These are phyloP conservation scores for Oligia strigilis DNA, from an alignment of 2,888 invertebrate species.

Conservation along the genomic window DNA sequence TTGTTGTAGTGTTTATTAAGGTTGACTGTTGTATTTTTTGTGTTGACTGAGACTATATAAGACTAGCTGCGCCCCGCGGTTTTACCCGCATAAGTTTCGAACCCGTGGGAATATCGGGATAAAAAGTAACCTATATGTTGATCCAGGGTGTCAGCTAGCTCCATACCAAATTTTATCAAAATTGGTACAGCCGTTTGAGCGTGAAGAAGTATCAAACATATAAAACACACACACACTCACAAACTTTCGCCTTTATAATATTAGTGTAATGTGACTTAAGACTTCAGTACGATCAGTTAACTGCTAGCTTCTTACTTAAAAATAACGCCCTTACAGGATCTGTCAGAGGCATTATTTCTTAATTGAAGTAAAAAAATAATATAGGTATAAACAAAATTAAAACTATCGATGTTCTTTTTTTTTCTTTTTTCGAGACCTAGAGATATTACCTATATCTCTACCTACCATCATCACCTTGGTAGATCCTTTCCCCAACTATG, in stretches of 20 bases:
- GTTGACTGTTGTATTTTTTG: neutral
- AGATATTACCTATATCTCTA: neutral
- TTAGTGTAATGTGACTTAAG: neutral
- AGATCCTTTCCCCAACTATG: neutral
- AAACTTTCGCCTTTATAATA: too few species aligned
- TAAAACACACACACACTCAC: too few species aligned
- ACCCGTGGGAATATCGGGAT: too few species aligned
- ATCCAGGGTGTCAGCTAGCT: too few species aligned
- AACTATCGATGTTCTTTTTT: neutral
- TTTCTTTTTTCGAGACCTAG: neutral
- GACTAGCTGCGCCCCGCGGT: too few species aligned
- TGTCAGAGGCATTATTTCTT: neutral
- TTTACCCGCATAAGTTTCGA: too few species aligned
- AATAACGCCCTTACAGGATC: neutral
- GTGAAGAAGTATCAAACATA: too few species aligned
- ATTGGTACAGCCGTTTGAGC: too few species aligned
- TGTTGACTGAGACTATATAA: too few species aligned
- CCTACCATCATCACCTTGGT: neutral
- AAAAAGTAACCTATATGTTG: too few species aligned
- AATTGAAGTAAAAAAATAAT: neutral
- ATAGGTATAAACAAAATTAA: neutral
- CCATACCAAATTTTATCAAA: too few species aligned
- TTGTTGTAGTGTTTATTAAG: conserved; percentile 5
- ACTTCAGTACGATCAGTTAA: neutral
- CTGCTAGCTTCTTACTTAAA: neutral